Percentiles rank a stretch among this genome's conserved stretches.
These are phyloP conservation scores for Linnaemya tessellans DNA, from an alignment of 2,888 invertebrate species.

Conservation along the genomic window DNA sequence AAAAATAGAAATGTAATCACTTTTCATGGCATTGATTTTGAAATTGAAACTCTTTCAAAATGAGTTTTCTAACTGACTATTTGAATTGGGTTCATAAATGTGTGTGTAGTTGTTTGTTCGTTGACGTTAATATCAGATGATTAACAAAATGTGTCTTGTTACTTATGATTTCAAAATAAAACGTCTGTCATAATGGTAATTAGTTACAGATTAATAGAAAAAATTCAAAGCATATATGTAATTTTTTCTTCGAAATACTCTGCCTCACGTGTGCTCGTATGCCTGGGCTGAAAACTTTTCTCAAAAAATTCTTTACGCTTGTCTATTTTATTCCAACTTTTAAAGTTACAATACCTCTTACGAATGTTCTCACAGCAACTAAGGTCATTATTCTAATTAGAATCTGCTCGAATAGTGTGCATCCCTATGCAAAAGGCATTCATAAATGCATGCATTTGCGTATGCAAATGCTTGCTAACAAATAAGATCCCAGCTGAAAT, in stretches of 20 bases:
- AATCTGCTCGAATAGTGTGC: constrained; percentile 43
- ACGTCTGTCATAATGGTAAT: too few relatives aligned
- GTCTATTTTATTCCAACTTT: not conserved
- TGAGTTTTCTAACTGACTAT: not conserved
- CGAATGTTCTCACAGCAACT: constrained; percentile 45
- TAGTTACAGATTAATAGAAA: too few relatives aligned
- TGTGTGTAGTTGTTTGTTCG: too few relatives aligned
- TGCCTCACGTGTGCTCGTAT: too few relatives aligned
- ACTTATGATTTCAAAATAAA: too few relatives aligned
- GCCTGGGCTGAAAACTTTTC: not conserved
- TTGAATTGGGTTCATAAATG: not conserved
- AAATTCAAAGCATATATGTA: too few relatives aligned
- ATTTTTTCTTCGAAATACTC: too few relatives aligned
- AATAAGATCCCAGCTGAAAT: constrained; percentile 58
- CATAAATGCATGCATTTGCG: constrained; percentile 8
- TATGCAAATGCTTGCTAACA: constrained; percentile 5
- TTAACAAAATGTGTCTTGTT: too few relatives aligned
- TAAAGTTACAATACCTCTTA: constrained; percentile 13
- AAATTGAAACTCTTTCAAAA: constrained; percentile 26
- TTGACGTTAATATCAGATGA: too few relatives aligned
- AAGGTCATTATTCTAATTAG: constrained; percentile 68
- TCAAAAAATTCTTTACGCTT: not conserved
- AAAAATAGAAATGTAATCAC: constrained; percentile 49
- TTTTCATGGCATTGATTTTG: constrained; percentile 51
- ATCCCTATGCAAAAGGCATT: constrained; percentile 11